A percentile compares a stretch with the other conserved stretches of the same genome.
Conservation (phyloP, 2,797 vertebrate genomes). For the Scolopax bukidnonensis region DNA sequence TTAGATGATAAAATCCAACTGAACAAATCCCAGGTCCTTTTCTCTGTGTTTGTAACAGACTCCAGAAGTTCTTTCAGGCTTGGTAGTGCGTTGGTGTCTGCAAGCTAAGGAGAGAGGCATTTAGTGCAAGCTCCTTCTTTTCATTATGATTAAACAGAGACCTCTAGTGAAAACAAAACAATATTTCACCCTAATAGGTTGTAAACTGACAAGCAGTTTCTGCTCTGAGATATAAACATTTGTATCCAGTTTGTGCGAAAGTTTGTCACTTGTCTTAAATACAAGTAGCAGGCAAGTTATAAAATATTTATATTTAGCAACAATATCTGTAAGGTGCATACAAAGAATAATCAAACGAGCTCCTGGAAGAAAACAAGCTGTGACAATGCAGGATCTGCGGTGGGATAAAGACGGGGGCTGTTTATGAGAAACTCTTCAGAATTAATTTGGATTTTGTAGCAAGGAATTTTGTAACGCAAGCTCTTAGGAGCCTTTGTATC, state of each 20-base stretch:
- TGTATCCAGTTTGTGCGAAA: background rate
- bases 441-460: background rate
- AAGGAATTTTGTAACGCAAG: background rate
- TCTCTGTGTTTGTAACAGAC: slow-evolving; percentile 78
- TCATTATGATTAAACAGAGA: slow-evolving; percentile 14
- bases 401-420: rapidly evolving
- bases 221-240: background rate
- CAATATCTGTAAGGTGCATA: background rate
- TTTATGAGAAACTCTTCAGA: background rate
- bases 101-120: slow-evolving; percentile 77
- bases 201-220: background rate
- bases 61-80: slow-evolving; percentile 87
- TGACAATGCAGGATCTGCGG: background rate
- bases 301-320: background rate
- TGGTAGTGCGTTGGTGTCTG: slow-evolving; percentile 87
- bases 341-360: background rate
- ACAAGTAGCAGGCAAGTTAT: background rate
- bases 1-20: slow-evolving; percentile 95
- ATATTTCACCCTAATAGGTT: background rate
- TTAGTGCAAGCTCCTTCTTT: background rate
- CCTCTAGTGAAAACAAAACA: slow-evolving; percentile 65
- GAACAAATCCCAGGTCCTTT: slow-evolving; percentile 85
- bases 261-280: background rate
- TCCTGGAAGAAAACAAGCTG: background rate
- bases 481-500: rapidly evolving